Evolutionary conservation across 2,113 vertebrate genomes (phyloP).

Genomic region (Ahaetulla prasina): DNA sequence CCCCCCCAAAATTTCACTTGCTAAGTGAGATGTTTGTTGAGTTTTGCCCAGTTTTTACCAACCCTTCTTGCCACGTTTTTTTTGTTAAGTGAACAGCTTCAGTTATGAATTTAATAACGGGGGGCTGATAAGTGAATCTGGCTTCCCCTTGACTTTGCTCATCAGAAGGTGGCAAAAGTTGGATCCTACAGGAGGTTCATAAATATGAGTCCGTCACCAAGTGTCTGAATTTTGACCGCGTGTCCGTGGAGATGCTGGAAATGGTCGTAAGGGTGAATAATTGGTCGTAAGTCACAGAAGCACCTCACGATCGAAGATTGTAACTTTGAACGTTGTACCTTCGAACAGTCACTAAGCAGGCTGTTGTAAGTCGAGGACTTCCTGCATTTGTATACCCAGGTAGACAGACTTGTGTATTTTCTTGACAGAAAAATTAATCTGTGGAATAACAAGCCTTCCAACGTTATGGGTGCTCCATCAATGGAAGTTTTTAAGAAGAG

Average conservation of each 20-base stretch:
- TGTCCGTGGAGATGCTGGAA: background rate
- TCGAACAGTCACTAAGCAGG: background rate
- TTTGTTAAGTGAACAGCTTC: background rate
- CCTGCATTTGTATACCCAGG: background rate
- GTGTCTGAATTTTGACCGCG: background rate
- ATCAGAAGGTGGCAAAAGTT: background rate
- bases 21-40: background rate
- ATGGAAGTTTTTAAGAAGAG: background rate
- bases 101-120: background rate
- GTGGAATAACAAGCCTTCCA: background rate
- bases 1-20: no score
- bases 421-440: background rate
- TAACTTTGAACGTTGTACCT: background rate
- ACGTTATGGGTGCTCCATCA: background rate
- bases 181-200: background rate
- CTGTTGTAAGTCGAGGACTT: background rate
- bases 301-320: no score
- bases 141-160: background rate
- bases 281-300: no score
- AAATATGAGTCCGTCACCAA: background rate
- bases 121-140: background rate
- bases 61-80: background rate
- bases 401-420: background rate
- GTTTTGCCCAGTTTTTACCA: background rate
- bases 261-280: background rate